Evolutionary conservation across 2,888 invertebrate genomes (phyloP), one percentile per base, ranked within the genome.

Genomic region (Hoplodrina ambigua): DNA sequence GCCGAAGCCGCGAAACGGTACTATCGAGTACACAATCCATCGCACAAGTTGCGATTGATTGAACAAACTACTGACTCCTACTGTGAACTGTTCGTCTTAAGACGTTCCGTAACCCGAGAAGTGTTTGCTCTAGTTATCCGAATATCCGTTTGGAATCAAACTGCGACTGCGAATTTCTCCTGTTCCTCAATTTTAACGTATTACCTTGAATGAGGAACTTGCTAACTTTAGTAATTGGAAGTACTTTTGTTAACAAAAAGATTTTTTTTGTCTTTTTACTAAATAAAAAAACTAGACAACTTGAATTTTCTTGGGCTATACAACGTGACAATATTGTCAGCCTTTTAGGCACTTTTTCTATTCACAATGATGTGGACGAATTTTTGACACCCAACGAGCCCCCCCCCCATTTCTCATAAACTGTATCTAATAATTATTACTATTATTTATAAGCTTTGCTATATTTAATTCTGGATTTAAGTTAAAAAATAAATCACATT

Each of bases 31-130:
- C 84, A 85, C 85, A 87, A 88, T 86, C 87, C 80, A 85, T 87
- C 83, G 82, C 75, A 76, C 86, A 86, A 89, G 86, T 87, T 84
- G 78, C 88, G 85, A 90, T 89, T 90, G 90, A 90, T 91, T 88
- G 86, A 85, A 87, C 88, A 88, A 90, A 90, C 88, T 89, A 84
- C 82, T 84, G 85, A 84, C 85, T 84, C 77, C 84, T 82, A 85
- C 81, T 63, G 50, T 75, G 78, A 87, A 85, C 88, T 88, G 85
- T 87, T 85, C 87, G 85, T 86, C 88, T 90, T 89, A 81, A 85
- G 83, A 82, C 83, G 78, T 72, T 82, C 80, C 86, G 79, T 86
- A 85, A 84, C 81, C 74, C 78, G 77, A 68, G 83, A 82, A 87
- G 87, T 89, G 88, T 90, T 90, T 88, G 87, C 81, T 79, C 82